Conservation (phyloP, 2,888 invertebrate genomes). For the Trachelus troglodyta region DNA sequence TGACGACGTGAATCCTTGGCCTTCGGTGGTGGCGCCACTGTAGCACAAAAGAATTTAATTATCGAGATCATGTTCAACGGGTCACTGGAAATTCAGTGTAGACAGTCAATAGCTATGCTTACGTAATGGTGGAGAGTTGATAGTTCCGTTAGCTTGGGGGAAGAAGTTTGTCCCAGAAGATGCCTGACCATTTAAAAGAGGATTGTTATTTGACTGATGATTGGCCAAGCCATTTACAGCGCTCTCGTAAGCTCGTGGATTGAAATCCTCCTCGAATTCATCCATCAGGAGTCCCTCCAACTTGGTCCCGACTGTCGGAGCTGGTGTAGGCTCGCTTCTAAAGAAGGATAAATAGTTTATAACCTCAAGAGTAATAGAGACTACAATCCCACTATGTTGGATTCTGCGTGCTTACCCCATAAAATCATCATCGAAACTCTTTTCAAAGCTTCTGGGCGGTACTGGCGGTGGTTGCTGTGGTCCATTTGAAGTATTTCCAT, state of each 20-base stretch:
- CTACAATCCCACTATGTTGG: not conserved
- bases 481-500: conserved; percentile 63
- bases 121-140: conserved; percentile 77
- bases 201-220: conserved; percentile 53
- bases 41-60: conserved; percentile 43
- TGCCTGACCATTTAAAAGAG: conserved; percentile 60
- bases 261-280: conserved; percentile 86
- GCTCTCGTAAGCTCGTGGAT: conserved; percentile 86
- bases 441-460: conserved; percentile 61
- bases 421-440: conserved; percentile 60
- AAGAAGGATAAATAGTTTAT: not conserved
- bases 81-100: not conserved
- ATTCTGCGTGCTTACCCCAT: conserved; percentile 45
- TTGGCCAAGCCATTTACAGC: conserved; percentile 65
- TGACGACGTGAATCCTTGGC: conserved; percentile 67
- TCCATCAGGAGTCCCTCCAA: conserved; percentile 81
- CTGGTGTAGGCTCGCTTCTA: conserved; percentile 57
- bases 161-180: conserved; percentile 67
- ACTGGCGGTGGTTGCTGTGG: conserved; percentile 57
- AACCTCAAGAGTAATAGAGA: not conserved
- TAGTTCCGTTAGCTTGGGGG: conserved; percentile 61
- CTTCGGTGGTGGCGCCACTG: conserved; percentile 93
- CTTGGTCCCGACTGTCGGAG: conserved; percentile 80
- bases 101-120: conserved; percentile 55
- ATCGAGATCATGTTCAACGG: not conserved